A percentile compares a stretch with the other conserved stretches of the same genome.
Evolutionary conservation across 2,888 invertebrate species (phyloP).

Genomic region (Pheosia tremula): DNA sequence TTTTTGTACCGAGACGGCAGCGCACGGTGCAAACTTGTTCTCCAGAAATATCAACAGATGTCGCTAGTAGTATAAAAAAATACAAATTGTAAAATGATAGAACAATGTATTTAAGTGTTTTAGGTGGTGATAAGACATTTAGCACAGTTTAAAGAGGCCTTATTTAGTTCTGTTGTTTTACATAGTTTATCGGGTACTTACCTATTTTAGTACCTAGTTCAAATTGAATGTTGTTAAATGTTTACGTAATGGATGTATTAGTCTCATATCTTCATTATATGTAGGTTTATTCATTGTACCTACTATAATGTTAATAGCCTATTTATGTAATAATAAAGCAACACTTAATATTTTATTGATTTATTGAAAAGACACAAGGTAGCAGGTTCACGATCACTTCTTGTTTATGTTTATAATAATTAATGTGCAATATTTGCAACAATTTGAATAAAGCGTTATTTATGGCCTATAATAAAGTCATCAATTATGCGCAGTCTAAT

Average conservation of each 20-base stretch:
- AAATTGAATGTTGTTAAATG: too few relatives aligned
- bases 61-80: constrained; percentile 37
- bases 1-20: background rate
- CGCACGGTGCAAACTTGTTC: background rate
- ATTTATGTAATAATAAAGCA: background rate
- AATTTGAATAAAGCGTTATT: constrained; percentile 62
- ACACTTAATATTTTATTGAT: background rate
- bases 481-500: constrained; percentile 56
- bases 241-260: too few relatives aligned
- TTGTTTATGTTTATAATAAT: constrained; percentile 47
- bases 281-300: too few relatives aligned
- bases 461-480: constrained; percentile 56
- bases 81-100: background rate
- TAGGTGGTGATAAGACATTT: too few relatives aligned
- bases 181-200: too few relatives aligned
- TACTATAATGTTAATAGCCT: too few relatives aligned
- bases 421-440: constrained; percentile 55
- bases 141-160: too few relatives aligned
- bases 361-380: constrained; percentile 4
- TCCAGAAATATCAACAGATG: constrained; percentile 41
- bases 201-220: too few relatives aligned
- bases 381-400: constrained; percentile 27
- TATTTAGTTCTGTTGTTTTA: too few relatives aligned
- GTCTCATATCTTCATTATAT: too few relatives aligned
- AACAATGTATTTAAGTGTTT: too few relatives aligned